Conservation (phyloP, 2,888 invertebrate genomes). For the Hartigia nigra region DNA sequence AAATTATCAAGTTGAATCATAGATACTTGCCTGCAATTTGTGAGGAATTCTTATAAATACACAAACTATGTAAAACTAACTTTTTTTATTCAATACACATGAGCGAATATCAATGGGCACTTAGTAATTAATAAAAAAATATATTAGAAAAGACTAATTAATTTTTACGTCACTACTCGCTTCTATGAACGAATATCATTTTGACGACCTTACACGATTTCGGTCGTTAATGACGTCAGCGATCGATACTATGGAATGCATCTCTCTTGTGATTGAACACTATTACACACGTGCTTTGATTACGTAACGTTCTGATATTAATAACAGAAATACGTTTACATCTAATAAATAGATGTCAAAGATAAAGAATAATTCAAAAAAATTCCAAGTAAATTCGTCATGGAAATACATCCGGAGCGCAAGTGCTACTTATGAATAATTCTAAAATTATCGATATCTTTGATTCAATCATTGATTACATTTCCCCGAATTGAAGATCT, state of each 20-base stretch:
- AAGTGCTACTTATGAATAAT: neutral
- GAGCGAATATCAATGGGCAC: neutral
- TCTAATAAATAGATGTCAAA: neutral
- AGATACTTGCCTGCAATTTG: neutral
- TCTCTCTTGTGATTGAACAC: neutral
- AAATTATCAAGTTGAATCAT: neutral
- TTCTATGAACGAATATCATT: neutral
- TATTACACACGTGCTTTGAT: neutral
- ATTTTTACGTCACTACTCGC: too few species aligned
- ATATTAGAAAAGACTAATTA: too few species aligned
- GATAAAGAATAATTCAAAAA: neutral
- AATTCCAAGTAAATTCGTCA: neutral
- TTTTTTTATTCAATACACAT: neutral
- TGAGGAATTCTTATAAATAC: neutral
- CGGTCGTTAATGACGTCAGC: too few species aligned
- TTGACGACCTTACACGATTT: too few species aligned
- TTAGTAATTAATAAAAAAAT: too few species aligned
- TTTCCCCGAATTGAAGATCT: neutral
- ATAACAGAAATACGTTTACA: neutral
- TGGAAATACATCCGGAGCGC: neutral
- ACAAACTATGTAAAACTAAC: neutral
- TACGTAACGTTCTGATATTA: neutral
- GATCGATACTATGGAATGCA: neutral
- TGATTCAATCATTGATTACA: neutral
- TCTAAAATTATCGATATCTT: neutral